Conservation (phyloP, 2,797 vertebrate species). For the Lerista edwardsae region DNA sequence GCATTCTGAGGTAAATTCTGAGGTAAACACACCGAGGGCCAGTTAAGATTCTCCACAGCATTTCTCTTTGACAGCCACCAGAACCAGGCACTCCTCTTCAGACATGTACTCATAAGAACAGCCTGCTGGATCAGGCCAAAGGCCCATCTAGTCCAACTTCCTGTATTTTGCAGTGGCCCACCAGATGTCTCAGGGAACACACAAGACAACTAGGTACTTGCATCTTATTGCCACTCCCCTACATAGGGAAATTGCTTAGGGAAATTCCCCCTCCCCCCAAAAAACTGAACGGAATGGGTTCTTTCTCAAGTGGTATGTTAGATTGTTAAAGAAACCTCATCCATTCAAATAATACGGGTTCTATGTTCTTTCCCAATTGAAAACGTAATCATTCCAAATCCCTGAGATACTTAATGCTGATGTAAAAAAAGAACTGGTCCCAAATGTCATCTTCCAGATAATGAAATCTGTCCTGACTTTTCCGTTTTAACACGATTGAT, state of each 20-base stretch:
- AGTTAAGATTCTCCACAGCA: too few species aligned
- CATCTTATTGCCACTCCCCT: too few species aligned
- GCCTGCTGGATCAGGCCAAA: too few species aligned
- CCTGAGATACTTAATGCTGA: neutral
- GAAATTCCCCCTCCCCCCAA: neutral
- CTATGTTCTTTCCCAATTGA: neutral
- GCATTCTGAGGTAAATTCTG: too few species aligned
- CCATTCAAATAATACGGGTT: neutral
- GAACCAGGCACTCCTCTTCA: too few species aligned
- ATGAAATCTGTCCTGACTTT: slow-evolving; percentile 8
- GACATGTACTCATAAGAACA: too few species aligned
- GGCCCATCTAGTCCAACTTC: too few species aligned
- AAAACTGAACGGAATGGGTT: neutral
- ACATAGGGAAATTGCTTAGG: neutral
- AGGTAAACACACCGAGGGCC: too few species aligned
- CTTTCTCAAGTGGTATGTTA: neutral
- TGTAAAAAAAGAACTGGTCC: neutral
- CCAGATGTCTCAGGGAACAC: too few species aligned
- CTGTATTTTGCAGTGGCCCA: too few species aligned
- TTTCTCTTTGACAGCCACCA: too few species aligned
- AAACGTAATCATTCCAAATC: neutral
- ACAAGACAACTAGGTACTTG: neutral
- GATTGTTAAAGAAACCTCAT: slow-evolving; percentile 1
- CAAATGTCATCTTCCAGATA: neutral
- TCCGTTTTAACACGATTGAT: neutral